Evolutionary conservation across 2,888 invertebrate genomes (phyloP).

Genomic region (Cybosia mesomella): DNA sequence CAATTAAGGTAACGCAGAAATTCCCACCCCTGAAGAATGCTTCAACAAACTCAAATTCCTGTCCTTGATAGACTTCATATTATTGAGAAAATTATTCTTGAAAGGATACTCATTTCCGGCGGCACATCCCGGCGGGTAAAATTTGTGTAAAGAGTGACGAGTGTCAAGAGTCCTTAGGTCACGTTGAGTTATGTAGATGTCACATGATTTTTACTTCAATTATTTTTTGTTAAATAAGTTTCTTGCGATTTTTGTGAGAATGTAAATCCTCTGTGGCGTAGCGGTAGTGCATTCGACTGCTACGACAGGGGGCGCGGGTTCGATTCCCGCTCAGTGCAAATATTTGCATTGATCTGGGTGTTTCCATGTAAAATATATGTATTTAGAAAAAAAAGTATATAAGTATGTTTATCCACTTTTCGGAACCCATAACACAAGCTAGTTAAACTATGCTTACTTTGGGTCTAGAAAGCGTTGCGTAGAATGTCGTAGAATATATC

Average conservation of each 20-base stretch:
- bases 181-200: not conserved
- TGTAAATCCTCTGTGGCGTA: too few species aligned
- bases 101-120: constrained; percentile 10
- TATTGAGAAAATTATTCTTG: constrained; percentile 11
- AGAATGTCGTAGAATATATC: too few species aligned
- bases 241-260: not conserved
- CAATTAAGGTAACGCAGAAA: not conserved
- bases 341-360: too few species aligned
- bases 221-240: constrained; percentile 2
- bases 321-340: too few species aligned
- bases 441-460: too few species aligned
- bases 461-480: too few species aligned
- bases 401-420: too few species aligned
- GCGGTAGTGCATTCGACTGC: too few species aligned
- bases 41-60: constrained; percentile 6
- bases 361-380: too few species aligned
- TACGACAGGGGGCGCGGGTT: too few species aligned
- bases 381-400: too few species aligned
- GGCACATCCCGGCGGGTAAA: constrained; percentile 22
- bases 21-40: not conserved
- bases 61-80: constrained; percentile 6
- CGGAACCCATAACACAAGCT: too few species aligned
- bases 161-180: constrained; percentile 24
- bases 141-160: constrained; percentile 37
- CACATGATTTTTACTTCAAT: constrained; percentile 13